Percentiles rank a stretch among this genome's conserved stretches.
phyloP scores from a whole-genome alignment of 1,140 invertebrate species.

The Ruditapes philippinarum region DNA sequence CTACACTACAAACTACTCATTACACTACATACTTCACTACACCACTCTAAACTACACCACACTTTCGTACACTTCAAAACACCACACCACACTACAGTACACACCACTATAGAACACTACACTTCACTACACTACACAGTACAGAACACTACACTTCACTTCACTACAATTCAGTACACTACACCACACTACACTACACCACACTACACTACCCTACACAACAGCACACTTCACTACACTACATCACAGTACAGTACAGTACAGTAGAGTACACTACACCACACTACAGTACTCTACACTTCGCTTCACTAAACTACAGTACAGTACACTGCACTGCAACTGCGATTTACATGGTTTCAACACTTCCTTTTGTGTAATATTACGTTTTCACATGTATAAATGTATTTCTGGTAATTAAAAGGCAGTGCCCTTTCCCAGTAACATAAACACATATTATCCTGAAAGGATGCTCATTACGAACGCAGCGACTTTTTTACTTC shows the following conservation, averaged over 20 bases:
- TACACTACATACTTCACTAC: no score
- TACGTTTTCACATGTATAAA: no score
- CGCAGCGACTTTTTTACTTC: no score
- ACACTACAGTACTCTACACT: background rate
- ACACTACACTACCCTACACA: background rate
- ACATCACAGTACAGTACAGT: background rate
- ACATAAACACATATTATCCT: no score
- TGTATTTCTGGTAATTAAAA: no score
- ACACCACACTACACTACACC: background rate
- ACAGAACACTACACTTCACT: background rate
- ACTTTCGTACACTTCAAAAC: background rate
- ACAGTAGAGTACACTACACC: background rate
- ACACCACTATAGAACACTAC: background rate
- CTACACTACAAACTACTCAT: no score
- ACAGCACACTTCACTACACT: background rate
- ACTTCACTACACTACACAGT: background rate
- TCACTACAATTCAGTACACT: background rate
- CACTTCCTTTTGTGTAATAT: no score
- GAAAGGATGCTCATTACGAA: no score
- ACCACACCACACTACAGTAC: slow-evolving; percentile 2
- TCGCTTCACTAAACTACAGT: background rate
- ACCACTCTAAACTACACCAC: no score
- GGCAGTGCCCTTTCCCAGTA: no score
- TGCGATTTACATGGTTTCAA: no score
- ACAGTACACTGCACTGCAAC: no score